These are phyloP conservation scores for Dendrolimus kikuchii DNA, from an alignment of 1,140 invertebrate species.

Conservation along the genomic window DNA sequence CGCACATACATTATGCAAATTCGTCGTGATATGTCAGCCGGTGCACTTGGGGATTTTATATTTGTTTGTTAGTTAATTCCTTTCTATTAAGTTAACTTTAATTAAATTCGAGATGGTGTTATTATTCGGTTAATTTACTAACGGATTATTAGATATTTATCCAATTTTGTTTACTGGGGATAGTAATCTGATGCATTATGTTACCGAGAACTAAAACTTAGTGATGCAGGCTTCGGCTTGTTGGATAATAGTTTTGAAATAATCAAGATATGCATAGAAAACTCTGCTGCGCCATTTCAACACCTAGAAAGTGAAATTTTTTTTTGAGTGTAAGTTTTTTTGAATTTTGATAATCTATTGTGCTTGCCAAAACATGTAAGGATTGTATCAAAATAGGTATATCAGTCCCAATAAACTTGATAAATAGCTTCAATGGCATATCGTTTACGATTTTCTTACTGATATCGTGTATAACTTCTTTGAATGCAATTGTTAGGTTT, in stretches of 20 bases:
- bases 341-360: too few species aligned
- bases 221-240: conserved; percentile 11
- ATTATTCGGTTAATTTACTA: conserved; percentile 63
- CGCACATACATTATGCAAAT: conserved; percentile 68
- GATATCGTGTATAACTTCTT: too few species aligned
- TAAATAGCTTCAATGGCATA: too few species aligned
- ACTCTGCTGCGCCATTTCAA: too few species aligned
- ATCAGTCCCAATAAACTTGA: too few species aligned
- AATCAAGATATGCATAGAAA: conserved; percentile 1
- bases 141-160: conserved; percentile 58
- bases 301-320: too few species aligned
- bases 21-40: conserved; percentile 62
- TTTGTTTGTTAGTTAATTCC: conserved; percentile 61
- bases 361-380: too few species aligned
- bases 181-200: too few species aligned
- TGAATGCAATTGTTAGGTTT: too few species aligned
- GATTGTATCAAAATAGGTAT: too few species aligned
- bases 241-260: conserved; percentile 11
- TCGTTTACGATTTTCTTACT: too few species aligned
- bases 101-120: conserved; percentile 61
- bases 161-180: conserved; percentile 19
- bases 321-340: too few species aligned
- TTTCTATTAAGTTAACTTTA: conserved; percentile 69
- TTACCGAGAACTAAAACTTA: conserved; percentile 17
- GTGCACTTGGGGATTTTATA: conserved; percentile 66